A percentile compares a stretch with the other conserved stretches of the same genome.
phyloP scores from a whole-genome alignment of 2,113 vertebrate species.

The Siniperca knerii region DNA sequence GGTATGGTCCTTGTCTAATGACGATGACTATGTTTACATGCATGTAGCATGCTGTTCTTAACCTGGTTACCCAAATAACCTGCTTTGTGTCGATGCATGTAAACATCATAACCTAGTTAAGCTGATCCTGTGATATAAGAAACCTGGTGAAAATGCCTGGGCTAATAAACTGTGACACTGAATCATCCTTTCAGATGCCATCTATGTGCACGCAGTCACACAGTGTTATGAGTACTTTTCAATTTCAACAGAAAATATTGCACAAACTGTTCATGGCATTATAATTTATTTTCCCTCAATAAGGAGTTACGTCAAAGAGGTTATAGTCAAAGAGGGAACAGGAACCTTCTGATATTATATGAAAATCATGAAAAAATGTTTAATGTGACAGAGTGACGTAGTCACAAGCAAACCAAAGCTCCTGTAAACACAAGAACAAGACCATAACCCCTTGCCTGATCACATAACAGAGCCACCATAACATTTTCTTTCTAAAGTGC shows the following conservation, averaged over 20 bases:
- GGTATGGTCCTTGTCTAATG: background rate
- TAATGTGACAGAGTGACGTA: background rate
- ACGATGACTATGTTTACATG: background rate
- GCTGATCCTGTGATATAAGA: background rate
- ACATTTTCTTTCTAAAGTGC: background rate
- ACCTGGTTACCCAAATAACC: background rate
- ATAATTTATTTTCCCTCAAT: background rate
- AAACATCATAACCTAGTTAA: background rate
- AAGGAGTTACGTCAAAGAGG: background rate
- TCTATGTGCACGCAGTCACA: slow-evolving; percentile 2
- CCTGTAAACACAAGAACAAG: background rate
- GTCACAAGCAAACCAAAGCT: background rate
- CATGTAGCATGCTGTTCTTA: background rate
- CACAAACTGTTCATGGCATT: background rate
- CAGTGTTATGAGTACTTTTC: background rate
- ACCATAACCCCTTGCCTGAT: background rate
- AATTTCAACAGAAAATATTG: background rate
- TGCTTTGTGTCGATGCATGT: background rate
- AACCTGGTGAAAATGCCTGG: too few species aligned
- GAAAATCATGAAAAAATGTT: background rate
- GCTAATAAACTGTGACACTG: background rate
- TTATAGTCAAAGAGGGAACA: background rate
- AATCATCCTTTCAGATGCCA: background rate
- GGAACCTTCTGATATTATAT: background rate
- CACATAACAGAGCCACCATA: background rate